These are phyloP conservation scores for Syncerus caffer DNA, from an alignment of 2,797 vertebrate species.

Conservation along the genomic window DNA sequence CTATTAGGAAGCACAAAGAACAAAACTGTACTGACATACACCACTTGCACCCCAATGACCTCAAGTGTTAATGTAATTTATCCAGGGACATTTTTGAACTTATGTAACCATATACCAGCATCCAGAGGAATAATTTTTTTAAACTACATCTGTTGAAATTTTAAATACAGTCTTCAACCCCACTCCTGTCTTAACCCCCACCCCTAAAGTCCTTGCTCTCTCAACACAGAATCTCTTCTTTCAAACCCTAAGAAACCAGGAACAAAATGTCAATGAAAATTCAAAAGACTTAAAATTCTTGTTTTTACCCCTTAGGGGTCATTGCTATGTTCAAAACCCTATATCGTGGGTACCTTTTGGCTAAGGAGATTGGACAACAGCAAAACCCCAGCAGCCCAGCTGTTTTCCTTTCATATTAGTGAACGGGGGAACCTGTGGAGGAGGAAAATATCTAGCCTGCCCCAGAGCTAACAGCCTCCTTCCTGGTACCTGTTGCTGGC, in stretches of 20 bases:
- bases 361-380: slow-evolving; percentile 30
- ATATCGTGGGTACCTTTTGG: not conserved
- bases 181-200: not conserved
- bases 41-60: not conserved
- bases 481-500: not conserved
- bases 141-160: slow-evolving; percentile 22
- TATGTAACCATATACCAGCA: not conserved
- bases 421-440: not conserved
- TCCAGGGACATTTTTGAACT: not conserved
- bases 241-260: not conserved
- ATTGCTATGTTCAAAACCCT: slow-evolving; percentile 33
- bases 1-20: slow-evolving; percentile 3
- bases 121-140: not conserved
- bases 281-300: slow-evolving; percentile 16
- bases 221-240: not conserved
- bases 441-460: not conserved
- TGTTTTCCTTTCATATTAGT: slow-evolving; percentile 38
- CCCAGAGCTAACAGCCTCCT: slow-evolving; percentile 1
- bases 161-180: slow-evolving; percentile 18
- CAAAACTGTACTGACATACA: not conserved
- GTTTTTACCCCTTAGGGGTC: not conserved
- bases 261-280: slow-evolving; percentile 29
- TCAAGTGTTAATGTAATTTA: not conserved
- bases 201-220: not conserved
- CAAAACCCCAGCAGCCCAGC: not conserved